Conservation (phyloP, 2,113 vertebrate genomes). For the Lamprotornis superbus region DNA sequence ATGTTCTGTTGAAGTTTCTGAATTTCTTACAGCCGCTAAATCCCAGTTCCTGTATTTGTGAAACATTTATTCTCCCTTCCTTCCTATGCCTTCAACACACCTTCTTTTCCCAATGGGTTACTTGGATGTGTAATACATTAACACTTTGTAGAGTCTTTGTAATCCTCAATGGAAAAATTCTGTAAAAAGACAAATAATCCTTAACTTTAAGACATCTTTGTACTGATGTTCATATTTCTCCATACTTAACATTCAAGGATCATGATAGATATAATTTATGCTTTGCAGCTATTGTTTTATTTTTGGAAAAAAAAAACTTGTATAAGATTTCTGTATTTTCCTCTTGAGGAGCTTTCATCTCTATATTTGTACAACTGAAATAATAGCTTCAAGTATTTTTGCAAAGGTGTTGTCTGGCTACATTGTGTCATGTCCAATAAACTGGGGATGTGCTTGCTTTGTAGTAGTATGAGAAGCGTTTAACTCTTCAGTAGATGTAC, state of each 20-base stretch:
- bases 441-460: background rate
- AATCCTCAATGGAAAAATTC: background rate
- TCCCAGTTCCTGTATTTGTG: background rate
- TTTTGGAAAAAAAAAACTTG: background rate
- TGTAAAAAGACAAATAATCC: background rate
- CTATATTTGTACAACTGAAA: conserved; percentile 36
- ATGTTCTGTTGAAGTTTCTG: background rate
- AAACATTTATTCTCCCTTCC: background rate
- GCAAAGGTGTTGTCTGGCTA: background rate
- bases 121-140: background rate
- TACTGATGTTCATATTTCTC: background rate
- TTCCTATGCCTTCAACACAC: background rate
- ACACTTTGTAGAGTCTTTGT: background rate
- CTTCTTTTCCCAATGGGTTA: background rate
- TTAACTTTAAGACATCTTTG: background rate
- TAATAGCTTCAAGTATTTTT: conserved; percentile 38
- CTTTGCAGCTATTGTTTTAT: background rate
- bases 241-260: background rate
- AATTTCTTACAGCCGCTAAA: background rate
- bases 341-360: background rate
- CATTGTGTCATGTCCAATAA: conserved; percentile 16
- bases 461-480: background rate
- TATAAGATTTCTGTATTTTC: conserved; percentile 24
- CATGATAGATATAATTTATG: background rate
- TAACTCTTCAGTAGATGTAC: background rate